Percentiles rank a stretch among this genome's conserved stretches.
phyloP scores from a whole-genome alignment of 2,113 vertebrate species.

The Sclerurus mexicanus region DNA sequence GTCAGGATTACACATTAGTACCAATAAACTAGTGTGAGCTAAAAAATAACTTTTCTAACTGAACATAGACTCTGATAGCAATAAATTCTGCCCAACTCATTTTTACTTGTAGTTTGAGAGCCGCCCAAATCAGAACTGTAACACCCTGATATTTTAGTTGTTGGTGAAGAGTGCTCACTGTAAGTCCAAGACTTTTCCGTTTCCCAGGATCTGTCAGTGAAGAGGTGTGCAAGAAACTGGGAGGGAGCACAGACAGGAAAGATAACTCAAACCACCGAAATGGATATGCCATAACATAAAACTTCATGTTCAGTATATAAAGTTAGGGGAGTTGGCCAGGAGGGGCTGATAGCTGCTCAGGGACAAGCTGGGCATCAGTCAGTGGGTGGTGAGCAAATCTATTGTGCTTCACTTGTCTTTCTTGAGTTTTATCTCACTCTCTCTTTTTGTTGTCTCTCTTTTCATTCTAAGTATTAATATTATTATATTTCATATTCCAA shows the following conservation, averaged over 20 bases:
- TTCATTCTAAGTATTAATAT: not conserved
- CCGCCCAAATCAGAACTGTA: not conserved
- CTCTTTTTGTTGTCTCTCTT: not conserved
- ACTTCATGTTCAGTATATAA: too few species aligned
- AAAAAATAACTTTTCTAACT: not conserved
- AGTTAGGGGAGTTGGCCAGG: not conserved
- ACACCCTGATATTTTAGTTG: not conserved
- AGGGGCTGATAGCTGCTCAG: not conserved
- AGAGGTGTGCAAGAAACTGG: not conserved
- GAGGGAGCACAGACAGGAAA: not conserved
- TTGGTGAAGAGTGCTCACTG: not conserved
- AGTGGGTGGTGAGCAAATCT: not conserved
- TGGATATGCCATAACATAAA: accelerated
- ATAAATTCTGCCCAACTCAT: not conserved
- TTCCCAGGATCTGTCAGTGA: not conserved
- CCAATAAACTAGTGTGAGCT: accelerated
- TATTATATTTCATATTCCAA: not conserved
- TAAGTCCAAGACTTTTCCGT: not conserved
- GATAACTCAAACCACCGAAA: not conserved
- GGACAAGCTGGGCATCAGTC: accelerated
- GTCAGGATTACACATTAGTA: not conserved
- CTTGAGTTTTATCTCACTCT: not conserved
- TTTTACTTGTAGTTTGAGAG: not conserved
- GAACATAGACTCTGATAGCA: not conserved
- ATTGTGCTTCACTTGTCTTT: not conserved